Base-by-base conservation (phyloP, 2,113 vertebrate species). In the Ursus arctos region DNA sequence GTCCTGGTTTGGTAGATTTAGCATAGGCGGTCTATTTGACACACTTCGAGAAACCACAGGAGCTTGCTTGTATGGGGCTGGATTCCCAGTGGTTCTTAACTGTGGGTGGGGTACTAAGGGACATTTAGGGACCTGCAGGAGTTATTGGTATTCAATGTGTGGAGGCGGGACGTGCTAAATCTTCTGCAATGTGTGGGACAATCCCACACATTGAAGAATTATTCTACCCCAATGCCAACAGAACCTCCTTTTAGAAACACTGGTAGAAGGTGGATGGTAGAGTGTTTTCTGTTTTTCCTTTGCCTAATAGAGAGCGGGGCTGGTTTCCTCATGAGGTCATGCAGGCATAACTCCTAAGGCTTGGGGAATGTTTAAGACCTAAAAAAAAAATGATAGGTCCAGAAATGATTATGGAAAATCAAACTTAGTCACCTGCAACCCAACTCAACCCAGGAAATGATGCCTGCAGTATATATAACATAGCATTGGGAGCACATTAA, bases 211-310 rank as follows among this genome's bases (percentile, higher is more conserved):
- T 7, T 19, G 16, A 93, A 81, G 57, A 88, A 93, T 28, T 61
- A 28, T 88, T 95, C 53, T 2, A 26, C 57, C 49, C n/a, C 61
- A 83, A 12, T 40, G 71, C 53, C 74, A 79, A 28, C 0, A 31
- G 69, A 83, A 71, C 33, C 69, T 93, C 63, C 87, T 87, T 84
- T 85, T 84, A 88, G 93, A 79, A 97, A 91, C 59, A 19, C 26
- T 33, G 57, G 55, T 92, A 82, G 55, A 65, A 67, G 69, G 53
- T 33, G n/a, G 49, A 33, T 53, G 14, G 33, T 22, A 11, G 31
- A 88, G 22, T 6, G 40, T n/a, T 72, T 96, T 57, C n/a, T 72
- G 15, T 82, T 94, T 93, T 91, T 87, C 12, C 31, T 94, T 69
- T 57, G 86, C 93, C 53, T 79, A 76, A 93, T 43, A 24, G 91